Base-by-base conservation (phyloP, 2,113 vertebrate species). In the Gallinago jamesoni region DNA sequence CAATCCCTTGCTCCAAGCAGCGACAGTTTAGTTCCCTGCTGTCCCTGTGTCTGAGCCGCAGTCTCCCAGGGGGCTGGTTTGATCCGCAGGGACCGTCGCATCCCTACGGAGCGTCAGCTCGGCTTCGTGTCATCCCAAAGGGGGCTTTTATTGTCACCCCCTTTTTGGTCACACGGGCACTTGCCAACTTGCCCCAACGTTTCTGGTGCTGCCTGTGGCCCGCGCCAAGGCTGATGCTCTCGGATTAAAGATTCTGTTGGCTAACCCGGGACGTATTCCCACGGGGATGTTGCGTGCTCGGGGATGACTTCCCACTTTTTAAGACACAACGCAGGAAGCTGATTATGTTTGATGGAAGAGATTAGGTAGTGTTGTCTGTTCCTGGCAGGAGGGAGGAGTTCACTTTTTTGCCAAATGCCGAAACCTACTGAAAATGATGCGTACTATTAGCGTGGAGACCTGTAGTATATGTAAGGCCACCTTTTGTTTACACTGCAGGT, bases 261-360 rank as follows among this genome's bases (percentile, higher is more conserved):
- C 62, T 80, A 17, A 56, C 78, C 31, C 16, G 48, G 31, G 10
- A 50, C 7, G 9, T 33, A 19, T 59, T 56, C 39, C 24, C 22
- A 1, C 7, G n/a, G 39, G 45, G 31, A 11, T 0, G 4, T 21
- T 31, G 20, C 2, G 0, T 37, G 52, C 22, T 75, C 0, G 0
- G 3, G 48, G 64, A 10, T 18, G 31, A 20, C 43, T 53, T 47
- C 8, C 12, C 30, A 10, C 30, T 35, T 64, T 25, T 14, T 8
- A 18, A 45, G 57, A 30, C 1, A 1, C 8, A 6, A 4, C 9
- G 63, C 0, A 0, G 52, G 52, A 72, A 66, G 64, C 45, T 77
- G 39, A 30, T 66, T 33, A 16, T 43, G 10, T 33, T 41, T 41
- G 48, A 48, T 19, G 9, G 23, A 30, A 56, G 18, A 15, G 48